phyloP scores from a whole-genome alignment of 2,888 invertebrate genomes.

The Busseola fusca region DNA sequence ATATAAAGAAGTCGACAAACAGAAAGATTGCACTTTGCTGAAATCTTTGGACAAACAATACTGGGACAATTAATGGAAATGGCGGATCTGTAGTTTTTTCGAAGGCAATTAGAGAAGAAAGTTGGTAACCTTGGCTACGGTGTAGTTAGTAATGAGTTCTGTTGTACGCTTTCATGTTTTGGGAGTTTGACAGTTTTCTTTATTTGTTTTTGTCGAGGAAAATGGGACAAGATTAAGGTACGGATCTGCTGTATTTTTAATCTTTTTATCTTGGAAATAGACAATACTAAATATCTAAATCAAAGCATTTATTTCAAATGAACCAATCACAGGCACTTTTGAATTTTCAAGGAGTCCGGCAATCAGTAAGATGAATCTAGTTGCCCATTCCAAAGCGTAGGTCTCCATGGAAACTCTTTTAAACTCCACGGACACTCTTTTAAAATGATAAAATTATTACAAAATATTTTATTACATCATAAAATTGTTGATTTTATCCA shows the following conservation, averaged over 20 bases:
- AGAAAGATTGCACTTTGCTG: constrained; percentile 57
- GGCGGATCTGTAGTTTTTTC: constrained; percentile 38
- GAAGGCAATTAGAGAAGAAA: constrained; percentile 46
- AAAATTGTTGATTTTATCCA: too few relatives aligned
- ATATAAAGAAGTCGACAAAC: constrained; percentile 59
- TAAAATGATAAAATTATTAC: too few relatives aligned
- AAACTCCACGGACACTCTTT: too few relatives aligned
- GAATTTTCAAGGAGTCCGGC: too few relatives aligned
- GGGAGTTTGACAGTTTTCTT: constrained; percentile 18
- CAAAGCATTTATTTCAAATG: too few relatives aligned
- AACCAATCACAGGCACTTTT: too few relatives aligned
- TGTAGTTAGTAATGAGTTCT: constrained; percentile 31
- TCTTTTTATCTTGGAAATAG: neutral
- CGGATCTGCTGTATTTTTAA: neutral
- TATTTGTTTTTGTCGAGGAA: neutral
- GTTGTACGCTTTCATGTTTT: constrained; percentile 36
- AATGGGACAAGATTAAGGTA: neutral
- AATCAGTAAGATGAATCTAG: too few relatives aligned
- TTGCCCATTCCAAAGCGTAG: too few relatives aligned
- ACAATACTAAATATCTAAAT: neutral
- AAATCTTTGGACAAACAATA: constrained; percentile 57
- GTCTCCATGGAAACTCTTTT: too few relatives aligned
- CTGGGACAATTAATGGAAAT: constrained; percentile 55
- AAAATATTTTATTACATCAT: too few relatives aligned
- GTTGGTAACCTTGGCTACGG: constrained; percentile 45